Conservation (phyloP, 2,888 invertebrate genomes). For the Eupithecia pulchellata region DNA sequence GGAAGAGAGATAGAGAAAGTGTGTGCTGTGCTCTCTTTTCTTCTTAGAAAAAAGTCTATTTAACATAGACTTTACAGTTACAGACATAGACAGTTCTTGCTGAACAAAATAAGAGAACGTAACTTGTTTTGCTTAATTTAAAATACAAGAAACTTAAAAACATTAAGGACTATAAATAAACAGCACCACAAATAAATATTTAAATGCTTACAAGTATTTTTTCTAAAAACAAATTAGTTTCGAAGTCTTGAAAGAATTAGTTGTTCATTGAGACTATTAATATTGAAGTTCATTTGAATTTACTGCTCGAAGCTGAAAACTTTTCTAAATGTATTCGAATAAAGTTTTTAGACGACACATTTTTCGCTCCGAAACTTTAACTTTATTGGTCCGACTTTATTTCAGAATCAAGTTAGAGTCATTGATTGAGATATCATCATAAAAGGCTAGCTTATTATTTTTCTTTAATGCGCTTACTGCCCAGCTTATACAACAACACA, state of each 20-base stretch:
- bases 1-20: no score
- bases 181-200: conserved; percentile 32
- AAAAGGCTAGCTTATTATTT: neutral
- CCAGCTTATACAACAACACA: no score
- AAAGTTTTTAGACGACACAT: conserved; percentile 46
- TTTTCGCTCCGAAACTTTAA: neutral
- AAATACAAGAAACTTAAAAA: neutral
- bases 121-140: neutral
- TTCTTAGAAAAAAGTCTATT: no score
- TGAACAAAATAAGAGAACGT: neutral
- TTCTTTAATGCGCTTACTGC: neutral
- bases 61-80: no score
- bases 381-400: neutral
- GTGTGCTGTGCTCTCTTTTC: no score
- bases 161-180: conserved; percentile 13
- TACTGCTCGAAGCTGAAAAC: conserved; percentile 41
- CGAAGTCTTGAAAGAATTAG: conserved; percentile 47
- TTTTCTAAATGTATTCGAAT: conserved; percentile 45
- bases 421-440: neutral
- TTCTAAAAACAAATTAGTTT: conserved; percentile 43
- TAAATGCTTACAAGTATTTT: conserved; percentile 31
- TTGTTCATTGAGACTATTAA: conserved; percentile 45
- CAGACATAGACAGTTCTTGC: no score
- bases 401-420: neutral
- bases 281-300: conserved; percentile 45